These are phyloP conservation scores for Falcaria lacertinaria DNA, from an alignment of 2,888 invertebrate genomes.

Conservation along the genomic window DNA sequence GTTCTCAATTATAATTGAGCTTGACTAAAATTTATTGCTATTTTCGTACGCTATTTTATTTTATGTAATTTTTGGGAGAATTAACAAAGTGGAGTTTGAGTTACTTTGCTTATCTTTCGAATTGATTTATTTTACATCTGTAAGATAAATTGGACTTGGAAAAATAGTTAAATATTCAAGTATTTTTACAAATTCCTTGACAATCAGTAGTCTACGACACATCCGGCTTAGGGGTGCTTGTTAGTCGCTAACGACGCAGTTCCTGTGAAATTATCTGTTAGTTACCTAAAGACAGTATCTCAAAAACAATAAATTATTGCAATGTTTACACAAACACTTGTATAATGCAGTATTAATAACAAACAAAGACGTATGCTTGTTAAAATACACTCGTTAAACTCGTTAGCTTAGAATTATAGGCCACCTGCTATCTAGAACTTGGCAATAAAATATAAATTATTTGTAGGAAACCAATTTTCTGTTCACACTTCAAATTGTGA, in stretches of 20 bases:
- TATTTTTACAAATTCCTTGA: no score
- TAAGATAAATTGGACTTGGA: no score
- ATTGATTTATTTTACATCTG: no score
- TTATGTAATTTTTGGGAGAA: no score
- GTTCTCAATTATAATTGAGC: no score
- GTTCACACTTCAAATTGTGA: constrained; percentile 54
- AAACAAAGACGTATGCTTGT: constrained; percentile 16
- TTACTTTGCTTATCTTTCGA: no score
- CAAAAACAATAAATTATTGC: constrained; percentile 9
- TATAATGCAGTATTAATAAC: constrained; percentile 1
- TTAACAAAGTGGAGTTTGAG: no score
- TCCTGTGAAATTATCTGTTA: neutral
- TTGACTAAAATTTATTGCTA: no score
- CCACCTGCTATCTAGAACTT: constrained; percentile 53
- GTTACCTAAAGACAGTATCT: neutral
- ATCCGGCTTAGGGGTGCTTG: no score
- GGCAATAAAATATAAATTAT: constrained; percentile 73
- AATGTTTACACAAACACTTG: constrained; percentile 3
- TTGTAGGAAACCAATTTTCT: constrained; percentile 70
- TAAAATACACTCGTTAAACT: constrained; percentile 42
- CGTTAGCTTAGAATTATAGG: constrained; percentile 68
- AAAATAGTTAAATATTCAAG: no score
- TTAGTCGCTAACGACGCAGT: neutral
- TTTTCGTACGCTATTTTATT: no score
- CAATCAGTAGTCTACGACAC: no score